phyloP scores from a whole-genome alignment of 2,797 vertebrate genomes.

The Perodicticus potto region DNA sequence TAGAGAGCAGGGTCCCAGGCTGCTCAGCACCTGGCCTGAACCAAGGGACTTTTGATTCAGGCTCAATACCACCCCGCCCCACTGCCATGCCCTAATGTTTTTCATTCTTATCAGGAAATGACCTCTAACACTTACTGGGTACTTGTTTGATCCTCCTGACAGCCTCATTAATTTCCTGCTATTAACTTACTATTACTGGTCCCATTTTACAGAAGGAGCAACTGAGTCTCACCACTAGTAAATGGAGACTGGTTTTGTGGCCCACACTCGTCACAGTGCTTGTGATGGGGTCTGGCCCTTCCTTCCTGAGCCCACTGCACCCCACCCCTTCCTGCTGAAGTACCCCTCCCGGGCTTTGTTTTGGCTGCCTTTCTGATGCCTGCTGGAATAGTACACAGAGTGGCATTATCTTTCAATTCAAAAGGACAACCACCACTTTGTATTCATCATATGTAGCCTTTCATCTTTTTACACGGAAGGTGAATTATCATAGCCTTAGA shows the following conservation, averaged over 20 bases:
- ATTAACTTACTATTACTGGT: background rate
- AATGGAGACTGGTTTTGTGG: background rate
- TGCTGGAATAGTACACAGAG: rapidly evolving
- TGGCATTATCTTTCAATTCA: background rate
- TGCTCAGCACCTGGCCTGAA: background rate
- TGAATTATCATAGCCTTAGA: background rate
- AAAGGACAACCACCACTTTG: rapidly evolving
- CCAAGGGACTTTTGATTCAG: rapidly evolving
- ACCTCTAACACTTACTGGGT: too few species aligned
- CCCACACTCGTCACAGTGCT: background rate
- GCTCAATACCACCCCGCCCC: too few species aligned
- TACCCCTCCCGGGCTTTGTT: background rate
- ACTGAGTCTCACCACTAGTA: background rate
- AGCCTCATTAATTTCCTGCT: background rate
- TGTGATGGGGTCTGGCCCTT: background rate
- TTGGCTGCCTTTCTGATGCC: background rate
- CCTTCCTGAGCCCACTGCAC: rapidly evolving
- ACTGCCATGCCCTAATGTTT: background rate
- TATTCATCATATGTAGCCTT: background rate
- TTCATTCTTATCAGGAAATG: background rate
- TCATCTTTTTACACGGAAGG: background rate
- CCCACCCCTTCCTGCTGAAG: rapidly evolving
- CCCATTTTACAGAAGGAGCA: background rate
- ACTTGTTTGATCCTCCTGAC: too few species aligned
- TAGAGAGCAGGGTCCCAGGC: background rate